Percentiles rank a stretch among this genome's conserved stretches.
Evolutionary conservation across 2,113 vertebrate species (phyloP).

Genomic region (Periophthalmus modestus): DNA sequence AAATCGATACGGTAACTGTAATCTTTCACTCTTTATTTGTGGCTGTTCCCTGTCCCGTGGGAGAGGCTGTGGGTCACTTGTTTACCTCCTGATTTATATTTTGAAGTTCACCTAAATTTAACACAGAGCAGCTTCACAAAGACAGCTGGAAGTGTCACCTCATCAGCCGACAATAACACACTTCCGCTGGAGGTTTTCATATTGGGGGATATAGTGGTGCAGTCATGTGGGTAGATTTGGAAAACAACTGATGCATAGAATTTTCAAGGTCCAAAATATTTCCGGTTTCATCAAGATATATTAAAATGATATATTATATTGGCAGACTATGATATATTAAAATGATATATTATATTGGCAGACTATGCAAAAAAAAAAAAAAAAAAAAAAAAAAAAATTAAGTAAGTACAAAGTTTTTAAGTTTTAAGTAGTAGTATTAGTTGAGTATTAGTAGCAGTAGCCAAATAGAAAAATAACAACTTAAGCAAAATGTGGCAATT

Average conservation of each 20-base stretch:
- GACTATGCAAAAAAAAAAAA: no score
- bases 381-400: background rate
- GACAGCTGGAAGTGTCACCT: conserved; percentile 51
- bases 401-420: background rate
- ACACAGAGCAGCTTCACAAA: conserved; percentile 11
- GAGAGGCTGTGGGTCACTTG: background rate
- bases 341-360: no score
- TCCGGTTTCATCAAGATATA: background rate
- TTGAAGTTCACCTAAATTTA: conserved; percentile 18
- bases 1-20: no score
- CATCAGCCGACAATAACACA: background rate
- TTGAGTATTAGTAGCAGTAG: background rate
- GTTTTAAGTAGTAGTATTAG: background rate
- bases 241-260: background rate
- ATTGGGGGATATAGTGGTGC: conserved; percentile 3
- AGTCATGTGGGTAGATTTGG: background rate
- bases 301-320: no score
- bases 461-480: background rate
- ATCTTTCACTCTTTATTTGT: background rate
- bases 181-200: conserved; percentile 26
- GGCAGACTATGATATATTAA: background rate
- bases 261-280: background rate
- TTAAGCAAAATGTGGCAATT: no score
- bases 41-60: background rate
- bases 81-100: conserved; percentile 5